Base-by-base conservation (phyloP, 2,888 invertebrate genomes). In the Hypselothyrea guttata region DNA sequence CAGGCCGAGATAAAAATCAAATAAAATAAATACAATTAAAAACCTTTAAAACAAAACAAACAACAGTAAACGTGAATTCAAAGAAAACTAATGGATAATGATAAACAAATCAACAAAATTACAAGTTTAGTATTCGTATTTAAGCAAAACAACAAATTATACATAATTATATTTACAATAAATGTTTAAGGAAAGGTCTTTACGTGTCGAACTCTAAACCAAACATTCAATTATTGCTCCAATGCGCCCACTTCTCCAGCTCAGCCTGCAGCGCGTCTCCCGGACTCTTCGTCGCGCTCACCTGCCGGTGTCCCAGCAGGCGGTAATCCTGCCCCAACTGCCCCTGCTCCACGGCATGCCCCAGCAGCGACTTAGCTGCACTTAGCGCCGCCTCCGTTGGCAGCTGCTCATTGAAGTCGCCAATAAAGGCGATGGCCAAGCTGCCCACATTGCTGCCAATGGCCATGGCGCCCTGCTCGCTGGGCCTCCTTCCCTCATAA, bases 401-500 rank as follows among this genome's bases (percentile, higher is more conserved):
- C 0, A 89, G 46, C 0, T 89, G 87, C 0, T 76, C 89, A 40
- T 91, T 92, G 70, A 93, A 95, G 0, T 93, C 94, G 1, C 95
- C 95, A 54, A 95, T 92, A 68, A 95, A 94, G 1, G 93, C 93
- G 7, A 95, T 92, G 0, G 93, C 94, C 40, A 95, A 91, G 77
- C 93, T 94, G 55, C 89, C 91, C 4, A 86, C 87, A 86, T 95
- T 95, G 78, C 92, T 93, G 12, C 93, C 92, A 1, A 90, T 91
- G 0, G 94, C 93, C 78, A 95, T 94, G 0, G 95, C 93, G 0
- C 95, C 95, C 41, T 92, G 90, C 49, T 89, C 87, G 58, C 92
- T 92, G 94, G 95, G 94, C 0, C 93, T 94, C 13, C 95, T 92
- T 3, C 94, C 95, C 72, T 91, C 92, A 85, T 95, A 95, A 0